These are phyloP conservation scores for Montipora capricornis DNA, from an alignment of 64 coral and sea anemone species.

Conservation along the genomic window DNA sequence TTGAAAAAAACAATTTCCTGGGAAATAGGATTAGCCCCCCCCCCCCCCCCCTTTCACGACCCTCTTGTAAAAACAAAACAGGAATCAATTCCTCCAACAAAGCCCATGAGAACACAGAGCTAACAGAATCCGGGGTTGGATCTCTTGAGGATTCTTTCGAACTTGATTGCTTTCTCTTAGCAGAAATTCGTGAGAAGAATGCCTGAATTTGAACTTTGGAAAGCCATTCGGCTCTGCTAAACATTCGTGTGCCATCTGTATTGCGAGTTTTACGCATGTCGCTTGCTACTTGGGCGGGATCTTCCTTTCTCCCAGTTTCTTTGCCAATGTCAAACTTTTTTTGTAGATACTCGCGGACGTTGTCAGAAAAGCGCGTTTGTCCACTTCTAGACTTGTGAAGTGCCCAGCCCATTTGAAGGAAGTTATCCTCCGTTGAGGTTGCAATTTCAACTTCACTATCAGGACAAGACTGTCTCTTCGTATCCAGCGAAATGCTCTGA, in stretches of 20 bases:
- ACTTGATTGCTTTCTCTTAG: too few species aligned
- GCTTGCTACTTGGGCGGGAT: constrained; percentile 49
- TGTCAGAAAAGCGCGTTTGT: constrained; percentile 35
- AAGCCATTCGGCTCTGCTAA: constrained; percentile 56
- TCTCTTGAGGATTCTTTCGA: too few species aligned
- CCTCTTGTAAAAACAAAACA: too few species aligned
- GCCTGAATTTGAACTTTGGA: constrained; percentile 51
- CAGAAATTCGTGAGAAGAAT: neutral
- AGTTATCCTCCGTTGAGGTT: neutral
- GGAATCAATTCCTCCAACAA: too few species aligned
- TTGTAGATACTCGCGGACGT: constrained; percentile 32
- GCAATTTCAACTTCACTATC: neutral
- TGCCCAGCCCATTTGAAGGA: constrained; percentile 52
- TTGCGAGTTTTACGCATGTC: constrained; percentile 56
- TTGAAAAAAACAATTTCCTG: too few species aligned
- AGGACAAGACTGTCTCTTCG: neutral
- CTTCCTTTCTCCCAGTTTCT: constrained; percentile 48
- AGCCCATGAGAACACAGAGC: too few species aligned
- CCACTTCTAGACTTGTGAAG: constrained; percentile 55
- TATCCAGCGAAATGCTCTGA: neutral
- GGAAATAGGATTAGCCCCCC: too few species aligned
- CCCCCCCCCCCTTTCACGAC: too few species aligned
- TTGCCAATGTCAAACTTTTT: constrained; percentile 40
- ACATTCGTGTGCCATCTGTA: constrained; percentile 34
- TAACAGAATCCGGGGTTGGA: too few species aligned